Percentiles rank a stretch among this genome's conserved stretches.
phyloP scores from a whole-genome alignment of 2,888 invertebrate genomes.

The Steromphala cineraria region DNA sequence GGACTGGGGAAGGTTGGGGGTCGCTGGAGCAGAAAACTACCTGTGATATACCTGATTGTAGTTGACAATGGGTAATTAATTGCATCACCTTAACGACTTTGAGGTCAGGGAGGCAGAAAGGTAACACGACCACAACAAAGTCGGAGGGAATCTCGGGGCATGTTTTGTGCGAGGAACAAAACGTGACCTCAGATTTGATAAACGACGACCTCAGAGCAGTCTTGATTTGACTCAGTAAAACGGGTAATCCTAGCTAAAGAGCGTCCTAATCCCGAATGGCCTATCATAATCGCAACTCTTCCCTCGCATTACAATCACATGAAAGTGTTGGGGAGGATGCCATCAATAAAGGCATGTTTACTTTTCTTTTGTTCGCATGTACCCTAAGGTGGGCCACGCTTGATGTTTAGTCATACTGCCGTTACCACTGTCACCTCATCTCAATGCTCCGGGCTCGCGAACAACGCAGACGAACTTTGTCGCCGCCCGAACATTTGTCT shows the following conservation, averaged over 20 bases:
- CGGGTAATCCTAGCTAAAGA: background rate
- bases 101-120: background rate
- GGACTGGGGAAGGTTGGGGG: background rate
- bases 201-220: background rate
- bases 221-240: background rate
- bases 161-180: background rate
- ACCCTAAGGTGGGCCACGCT: background rate
- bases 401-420: background rate
- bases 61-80: conserved; percentile 22
- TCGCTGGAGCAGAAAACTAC: conserved; percentile 5
- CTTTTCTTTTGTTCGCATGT: background rate
- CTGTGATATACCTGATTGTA: conserved; percentile 18
- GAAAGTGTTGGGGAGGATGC: background rate
- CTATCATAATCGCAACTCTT: background rate
- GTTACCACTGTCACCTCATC: background rate
- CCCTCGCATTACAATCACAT: background rate
- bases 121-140: conserved; percentile 1
- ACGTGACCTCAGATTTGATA: background rate
- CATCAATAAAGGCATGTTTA: background rate
- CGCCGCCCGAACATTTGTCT: background rate
- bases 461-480: background rate
- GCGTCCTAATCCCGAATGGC: background rate
- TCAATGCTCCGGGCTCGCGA: background rate
- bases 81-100: conserved; percentile 19
- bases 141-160: background rate